These are phyloP conservation scores for Geothlypis trichas DNA, from an alignment of 2,113 vertebrate genomes.

Conservation along the genomic window DNA sequence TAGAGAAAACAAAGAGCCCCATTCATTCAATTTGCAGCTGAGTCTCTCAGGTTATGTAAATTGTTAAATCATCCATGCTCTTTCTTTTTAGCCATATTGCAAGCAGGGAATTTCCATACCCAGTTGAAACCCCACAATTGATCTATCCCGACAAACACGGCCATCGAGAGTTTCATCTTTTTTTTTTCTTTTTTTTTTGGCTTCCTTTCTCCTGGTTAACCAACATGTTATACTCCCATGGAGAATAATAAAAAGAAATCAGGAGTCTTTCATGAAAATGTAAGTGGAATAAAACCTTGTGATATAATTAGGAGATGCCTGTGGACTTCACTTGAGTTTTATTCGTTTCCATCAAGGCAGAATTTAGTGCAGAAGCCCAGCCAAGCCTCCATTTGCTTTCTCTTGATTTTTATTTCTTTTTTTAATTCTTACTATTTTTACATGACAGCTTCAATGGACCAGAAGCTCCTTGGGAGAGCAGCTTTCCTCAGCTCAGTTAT, in stretches of 20 bases:
- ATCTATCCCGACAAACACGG: background rate
- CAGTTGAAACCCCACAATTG: conserved; percentile 20
- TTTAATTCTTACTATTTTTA: background rate
- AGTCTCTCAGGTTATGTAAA: conserved; percentile 62
- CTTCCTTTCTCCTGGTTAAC: conserved; percentile 11
- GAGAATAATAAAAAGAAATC: conserved; percentile 27
- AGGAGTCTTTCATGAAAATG: background rate
- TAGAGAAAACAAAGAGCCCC: conserved; percentile 11
- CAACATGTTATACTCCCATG: background rate
- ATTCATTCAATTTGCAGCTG: conserved; percentile 43
- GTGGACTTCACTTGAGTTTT: background rate
- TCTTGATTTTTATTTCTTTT: background rate
- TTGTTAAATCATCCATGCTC: conserved; percentile 66
- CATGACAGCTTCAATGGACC: background rate
- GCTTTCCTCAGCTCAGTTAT: background rate
- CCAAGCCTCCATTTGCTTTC: background rate
- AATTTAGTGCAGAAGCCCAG: background rate
- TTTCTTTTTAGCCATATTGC: conserved; percentile 33
- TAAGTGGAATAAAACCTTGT: conserved; percentile 33
- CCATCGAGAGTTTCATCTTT: background rate
- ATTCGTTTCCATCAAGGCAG: background rate
- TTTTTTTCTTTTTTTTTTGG: background rate
- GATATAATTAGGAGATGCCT: conserved; percentile 20
- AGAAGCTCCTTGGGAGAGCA: background rate
- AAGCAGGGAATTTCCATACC: conserved; percentile 52